Evolutionary conservation across 2,113 vertebrate species (phyloP), one percentile per base, ranked within the genome.

Genomic region (Rana temporaria): DNA sequence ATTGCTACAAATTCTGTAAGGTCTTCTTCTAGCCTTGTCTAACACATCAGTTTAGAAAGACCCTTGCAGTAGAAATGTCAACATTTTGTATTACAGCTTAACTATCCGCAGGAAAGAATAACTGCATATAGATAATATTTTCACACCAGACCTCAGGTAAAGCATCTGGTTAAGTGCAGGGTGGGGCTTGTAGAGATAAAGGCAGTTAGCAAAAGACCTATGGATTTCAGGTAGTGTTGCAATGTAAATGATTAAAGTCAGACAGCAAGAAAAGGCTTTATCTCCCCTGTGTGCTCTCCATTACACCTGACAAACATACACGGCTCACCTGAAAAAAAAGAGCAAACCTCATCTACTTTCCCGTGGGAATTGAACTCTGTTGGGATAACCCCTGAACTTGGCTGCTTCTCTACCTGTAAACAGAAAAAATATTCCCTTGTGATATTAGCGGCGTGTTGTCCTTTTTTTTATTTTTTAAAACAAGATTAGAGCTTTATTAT

Each of bases 331-430:
- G 89, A 81, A 89, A 90, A 66, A 79, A 75, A 89, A 90, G 74
- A 83, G 88, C 86, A 1, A 73, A 82, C 75, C 70, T 87, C 69
- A 85, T 88, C 93, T 91, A 95, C 95, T 96, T 97, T 98, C 96
- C 96, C 94, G 91, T 96, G 96, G 96, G 96, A 98, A 96, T 94
- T 93, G 26, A 30, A 90, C 83, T 85, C 91, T 92, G 89, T 90
- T 89, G 87, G 87, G 91, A 93, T 94, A 95, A 95, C 95, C 94
- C 94, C 90, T 87, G 89, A 93, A 96, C 95, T 91, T 94, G 22
- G 84, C 91, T 95, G 95, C 93, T 94, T 86, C 69, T 76, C 90
- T 95, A 95, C 94, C 96, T 97, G 92, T 91, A 90, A 91, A 92
- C 91, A 92, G 92, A 92, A 93, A 94, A 87, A 89, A 85, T 80